Evolutionary conservation across 2,113 vertebrate genomes (phyloP).

Genomic region (Spizaetus ornatus): DNA sequence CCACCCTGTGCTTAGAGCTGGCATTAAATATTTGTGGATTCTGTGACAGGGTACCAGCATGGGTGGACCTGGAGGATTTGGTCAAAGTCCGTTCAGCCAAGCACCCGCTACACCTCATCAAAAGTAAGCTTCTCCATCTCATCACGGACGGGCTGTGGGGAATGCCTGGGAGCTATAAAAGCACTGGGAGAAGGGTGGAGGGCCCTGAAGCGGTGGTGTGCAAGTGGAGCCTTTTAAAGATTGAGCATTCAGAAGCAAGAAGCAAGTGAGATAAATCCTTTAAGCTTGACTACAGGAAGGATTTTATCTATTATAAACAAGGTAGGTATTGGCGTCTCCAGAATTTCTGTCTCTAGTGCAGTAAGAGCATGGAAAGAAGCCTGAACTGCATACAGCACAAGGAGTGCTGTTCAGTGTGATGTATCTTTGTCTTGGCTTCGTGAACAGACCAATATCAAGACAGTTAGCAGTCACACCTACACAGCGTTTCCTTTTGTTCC

Average conservation of each 20-base stretch:
- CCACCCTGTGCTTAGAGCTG: neutral
- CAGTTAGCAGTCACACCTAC: neutral
- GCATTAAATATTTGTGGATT: constrained; percentile 39
- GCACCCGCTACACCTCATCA: constrained; percentile 89
- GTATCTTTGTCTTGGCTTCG: neutral
- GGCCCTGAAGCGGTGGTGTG: neutral
- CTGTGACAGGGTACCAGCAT: constrained; percentile 83
- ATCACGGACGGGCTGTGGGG: neutral
- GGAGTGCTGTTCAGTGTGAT: neutral
- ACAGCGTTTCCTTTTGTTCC: neutral
- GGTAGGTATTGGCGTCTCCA: neutral
- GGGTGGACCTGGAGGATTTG: constrained; percentile 85
- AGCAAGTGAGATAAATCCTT: neutral
- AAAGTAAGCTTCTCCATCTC: constrained; percentile 79
- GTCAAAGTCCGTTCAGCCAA: constrained; percentile 91
- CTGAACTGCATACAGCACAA: neutral
- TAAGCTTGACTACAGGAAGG: neutral
- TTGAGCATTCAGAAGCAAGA: neutral
- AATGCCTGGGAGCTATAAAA: neutral
- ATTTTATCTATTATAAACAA: neutral
- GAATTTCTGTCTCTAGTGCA: neutral
- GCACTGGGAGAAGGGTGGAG: neutral
- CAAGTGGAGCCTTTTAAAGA: neutral
- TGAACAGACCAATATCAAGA: neutral
- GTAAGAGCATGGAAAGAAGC: neutral